Evolutionary conservation across 2,888 invertebrate genomes (phyloP).

Genomic region (Drosophila trichaetosa): DNA sequence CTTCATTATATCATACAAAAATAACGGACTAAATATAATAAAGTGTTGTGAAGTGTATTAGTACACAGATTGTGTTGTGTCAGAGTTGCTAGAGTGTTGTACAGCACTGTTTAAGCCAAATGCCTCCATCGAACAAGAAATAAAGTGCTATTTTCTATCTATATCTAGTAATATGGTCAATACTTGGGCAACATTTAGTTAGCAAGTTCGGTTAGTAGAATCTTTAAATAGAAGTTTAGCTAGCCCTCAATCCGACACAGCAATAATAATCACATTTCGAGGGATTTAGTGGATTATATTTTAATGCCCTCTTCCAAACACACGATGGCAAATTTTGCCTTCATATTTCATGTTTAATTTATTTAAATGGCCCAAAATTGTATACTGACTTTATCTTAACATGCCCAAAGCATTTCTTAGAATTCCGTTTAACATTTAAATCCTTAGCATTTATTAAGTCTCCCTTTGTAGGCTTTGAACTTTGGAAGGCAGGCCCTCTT

Average conservation of each 20-base stretch:
- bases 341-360: background rate
- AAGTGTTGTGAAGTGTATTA: background rate
- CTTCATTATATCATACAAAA: background rate
- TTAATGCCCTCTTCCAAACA: background rate
- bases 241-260: background rate
- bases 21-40: background rate
- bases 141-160: background rate
- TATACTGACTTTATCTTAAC: background rate
- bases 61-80: background rate
- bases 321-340: background rate
- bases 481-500: background rate
- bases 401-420: background rate
- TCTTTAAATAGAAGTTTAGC: background rate
- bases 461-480: background rate
- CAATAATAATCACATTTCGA: background rate
- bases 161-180: background rate
- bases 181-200: background rate
- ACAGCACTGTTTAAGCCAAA: background rate
- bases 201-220: background rate
- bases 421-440: conserved; percentile 7
- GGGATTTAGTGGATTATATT: background rate
- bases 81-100: background rate
- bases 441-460: background rate
- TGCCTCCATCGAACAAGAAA: background rate
- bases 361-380: background rate